phyloP scores from a whole-genome alignment of 2,888 invertebrate species.

The Brachylomia viminalis region DNA sequence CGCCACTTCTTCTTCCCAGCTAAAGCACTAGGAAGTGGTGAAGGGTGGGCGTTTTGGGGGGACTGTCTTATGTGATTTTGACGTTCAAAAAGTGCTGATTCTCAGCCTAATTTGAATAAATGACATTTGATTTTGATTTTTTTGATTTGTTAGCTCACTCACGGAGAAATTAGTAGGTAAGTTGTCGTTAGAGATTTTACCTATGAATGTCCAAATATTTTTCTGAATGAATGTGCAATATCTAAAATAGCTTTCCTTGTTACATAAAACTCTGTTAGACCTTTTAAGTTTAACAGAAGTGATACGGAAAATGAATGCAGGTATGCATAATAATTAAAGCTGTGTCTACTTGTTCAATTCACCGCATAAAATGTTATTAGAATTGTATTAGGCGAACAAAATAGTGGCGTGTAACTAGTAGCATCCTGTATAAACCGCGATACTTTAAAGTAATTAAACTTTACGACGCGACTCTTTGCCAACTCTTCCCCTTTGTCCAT shows the following conservation, averaged over 20 bases:
- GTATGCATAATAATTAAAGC: neutral
- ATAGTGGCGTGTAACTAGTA: slow-evolving; percentile 33
- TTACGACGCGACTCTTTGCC: slow-evolving; percentile 80
- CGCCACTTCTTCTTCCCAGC: too few species aligned
- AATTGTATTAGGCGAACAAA: slow-evolving; percentile 15
- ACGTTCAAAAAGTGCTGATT: too few species aligned
- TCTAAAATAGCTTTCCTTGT: neutral
- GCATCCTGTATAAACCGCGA: slow-evolving; percentile 75
- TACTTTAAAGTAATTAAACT: slow-evolving; percentile 72
- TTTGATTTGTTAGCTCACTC: slow-evolving; percentile 40
- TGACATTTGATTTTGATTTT: too few species aligned
- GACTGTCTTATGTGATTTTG: too few species aligned
- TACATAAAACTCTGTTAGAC: neutral
- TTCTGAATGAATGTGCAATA: neutral
- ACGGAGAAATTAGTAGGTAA: slow-evolving; percentile 12
- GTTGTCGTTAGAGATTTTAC: slow-evolving; percentile 3
- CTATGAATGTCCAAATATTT: neutral
- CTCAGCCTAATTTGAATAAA: too few species aligned
- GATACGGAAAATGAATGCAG: neutral
- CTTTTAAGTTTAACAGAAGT: neutral
- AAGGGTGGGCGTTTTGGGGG: too few species aligned
- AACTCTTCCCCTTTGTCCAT: slow-evolving; percentile 77
- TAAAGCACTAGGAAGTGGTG: too few species aligned
- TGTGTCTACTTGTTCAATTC: neutral
- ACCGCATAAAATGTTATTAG: slow-evolving; percentile 2